Conservation (phyloP, 1,140 invertebrate genomes). For the Augochlora pura region DNA sequence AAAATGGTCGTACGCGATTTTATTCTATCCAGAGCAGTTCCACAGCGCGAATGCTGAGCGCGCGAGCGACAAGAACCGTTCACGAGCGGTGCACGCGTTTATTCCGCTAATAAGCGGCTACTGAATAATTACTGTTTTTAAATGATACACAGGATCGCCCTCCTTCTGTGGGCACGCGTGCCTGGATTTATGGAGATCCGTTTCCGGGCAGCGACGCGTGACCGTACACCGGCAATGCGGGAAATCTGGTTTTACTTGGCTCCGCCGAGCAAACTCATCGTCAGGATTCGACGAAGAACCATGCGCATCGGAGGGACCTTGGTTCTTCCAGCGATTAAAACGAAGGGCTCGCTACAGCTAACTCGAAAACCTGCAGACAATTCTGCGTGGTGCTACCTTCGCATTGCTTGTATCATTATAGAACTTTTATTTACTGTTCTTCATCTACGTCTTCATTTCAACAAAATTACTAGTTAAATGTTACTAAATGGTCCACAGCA, state of each 20-base stretch:
- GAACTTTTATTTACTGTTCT: too few relatives aligned
- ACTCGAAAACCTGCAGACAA: background rate
- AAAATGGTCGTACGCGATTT: background rate
- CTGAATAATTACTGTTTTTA: slow-evolving; percentile 63
- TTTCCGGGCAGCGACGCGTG: slow-evolving; percentile 68
- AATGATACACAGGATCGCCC: slow-evolving; percentile 49
- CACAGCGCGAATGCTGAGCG: background rate
- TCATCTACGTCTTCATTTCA: too few relatives aligned
- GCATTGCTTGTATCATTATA: background rate
- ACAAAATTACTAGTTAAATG: too few relatives aligned
- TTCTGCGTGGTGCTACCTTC: background rate
- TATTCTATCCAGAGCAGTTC: background rate
- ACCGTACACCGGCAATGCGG: slow-evolving; percentile 54
- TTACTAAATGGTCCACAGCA: too few relatives aligned
- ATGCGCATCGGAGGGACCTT: slow-evolving; percentile 19
- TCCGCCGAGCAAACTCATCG: slow-evolving; percentile 12
- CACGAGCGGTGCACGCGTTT: slow-evolving; percentile 16
- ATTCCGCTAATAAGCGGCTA: slow-evolving; percentile 29
- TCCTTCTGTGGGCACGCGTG: slow-evolving; percentile 57
- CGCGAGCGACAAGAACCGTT: background rate
- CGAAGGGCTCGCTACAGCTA: background rate
- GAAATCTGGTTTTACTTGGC: slow-evolving; percentile 59
- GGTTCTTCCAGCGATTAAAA: slow-evolving; percentile 24
- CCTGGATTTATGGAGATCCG: slow-evolving; percentile 60
- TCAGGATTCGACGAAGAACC: slow-evolving; percentile 22